Conservation (phyloP, 2,797 vertebrate species). For the Argyrosomus regius region DNA sequence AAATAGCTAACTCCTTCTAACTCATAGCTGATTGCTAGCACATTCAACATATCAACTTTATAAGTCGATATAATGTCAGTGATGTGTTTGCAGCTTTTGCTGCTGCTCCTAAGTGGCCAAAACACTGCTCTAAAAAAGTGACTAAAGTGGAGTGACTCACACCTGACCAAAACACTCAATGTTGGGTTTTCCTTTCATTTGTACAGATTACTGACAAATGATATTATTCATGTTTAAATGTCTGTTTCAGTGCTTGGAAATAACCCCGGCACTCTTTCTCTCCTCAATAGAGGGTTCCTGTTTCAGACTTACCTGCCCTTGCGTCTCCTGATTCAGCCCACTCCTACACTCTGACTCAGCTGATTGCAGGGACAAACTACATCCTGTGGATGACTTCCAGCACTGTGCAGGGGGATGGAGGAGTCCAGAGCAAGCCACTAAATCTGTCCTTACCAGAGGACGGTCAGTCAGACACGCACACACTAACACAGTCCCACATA, state of each 20-base stretch:
- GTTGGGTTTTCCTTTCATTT: conserved; percentile 4
- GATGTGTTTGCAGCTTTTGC: not conserved
- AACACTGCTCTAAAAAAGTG: not conserved
- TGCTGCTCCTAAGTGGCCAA: not conserved
- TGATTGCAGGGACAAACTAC: conserved; percentile 92
- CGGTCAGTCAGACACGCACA: conserved; percentile 87
- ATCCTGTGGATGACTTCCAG: conserved; percentile 94
- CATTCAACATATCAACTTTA: not conserved
- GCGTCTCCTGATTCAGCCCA: conserved; percentile 64
- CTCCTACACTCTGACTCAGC: conserved; percentile 84
- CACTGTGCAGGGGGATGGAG: conserved; percentile 91
- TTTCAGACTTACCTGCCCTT: conserved; percentile 70
- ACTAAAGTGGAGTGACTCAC: not conserved
- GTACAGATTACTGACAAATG: not conserved
- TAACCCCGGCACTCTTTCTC: not conserved
- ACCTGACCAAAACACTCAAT: not conserved
- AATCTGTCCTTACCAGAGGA: conserved; percentile 90
- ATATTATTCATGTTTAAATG: conserved; percentile 2
- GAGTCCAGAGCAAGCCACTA: conserved; percentile 88
- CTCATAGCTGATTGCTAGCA: not conserved
- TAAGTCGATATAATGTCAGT: not conserved
- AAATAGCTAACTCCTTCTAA: not conserved
- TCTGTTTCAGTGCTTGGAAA: conserved; percentile 10
- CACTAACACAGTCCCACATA: conserved; percentile 24
- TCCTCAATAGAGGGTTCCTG: conserved; percentile 86